A percentile compares a stretch with the other conserved stretches of the same genome.
Conservation (phyloP, 2,113 vertebrate species). For the Oenanthe melanoleuca region DNA sequence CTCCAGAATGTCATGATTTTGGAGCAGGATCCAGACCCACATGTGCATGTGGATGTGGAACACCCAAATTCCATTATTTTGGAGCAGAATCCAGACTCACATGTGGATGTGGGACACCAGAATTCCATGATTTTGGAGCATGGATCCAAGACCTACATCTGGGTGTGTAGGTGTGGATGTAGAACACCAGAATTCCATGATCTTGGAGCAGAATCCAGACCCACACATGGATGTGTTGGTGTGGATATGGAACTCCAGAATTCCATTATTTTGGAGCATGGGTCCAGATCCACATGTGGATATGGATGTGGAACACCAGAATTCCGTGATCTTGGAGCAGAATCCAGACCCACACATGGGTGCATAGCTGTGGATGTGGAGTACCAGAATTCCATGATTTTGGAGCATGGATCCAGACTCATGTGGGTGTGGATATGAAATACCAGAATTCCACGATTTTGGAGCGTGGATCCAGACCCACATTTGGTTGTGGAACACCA, state of each 20-base stretch:
- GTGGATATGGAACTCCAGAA: no score
- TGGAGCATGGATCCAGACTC: neutral
- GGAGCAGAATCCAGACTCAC: neutral
- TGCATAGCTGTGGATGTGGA: neutral
- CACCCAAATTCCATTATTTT: rapidly evolving
- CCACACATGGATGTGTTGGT: neutral
- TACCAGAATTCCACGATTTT: rapidly evolving
- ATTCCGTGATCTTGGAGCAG: rapidly evolving
- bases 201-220: neutral
- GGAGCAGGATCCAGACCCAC: neutral
- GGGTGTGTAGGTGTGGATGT: neutral
- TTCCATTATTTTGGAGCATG: rapidly evolving
- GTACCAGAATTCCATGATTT: rapidly evolving
- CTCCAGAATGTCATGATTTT: rapidly evolving
- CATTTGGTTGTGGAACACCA: neutral
- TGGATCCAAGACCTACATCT: no score
- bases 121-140: rapidly evolving
- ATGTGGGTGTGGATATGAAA: neutral
- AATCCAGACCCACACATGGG: no score
- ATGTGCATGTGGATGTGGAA: no score
- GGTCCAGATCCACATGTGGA: no score
- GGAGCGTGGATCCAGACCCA: neutral
- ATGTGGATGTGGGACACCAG: neutral
- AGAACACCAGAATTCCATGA: neutral
- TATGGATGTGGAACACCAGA: no score